These are phyloP conservation scores for Amiota communis DNA, from an alignment of 2,888 invertebrate species.

Conservation along the genomic window DNA sequence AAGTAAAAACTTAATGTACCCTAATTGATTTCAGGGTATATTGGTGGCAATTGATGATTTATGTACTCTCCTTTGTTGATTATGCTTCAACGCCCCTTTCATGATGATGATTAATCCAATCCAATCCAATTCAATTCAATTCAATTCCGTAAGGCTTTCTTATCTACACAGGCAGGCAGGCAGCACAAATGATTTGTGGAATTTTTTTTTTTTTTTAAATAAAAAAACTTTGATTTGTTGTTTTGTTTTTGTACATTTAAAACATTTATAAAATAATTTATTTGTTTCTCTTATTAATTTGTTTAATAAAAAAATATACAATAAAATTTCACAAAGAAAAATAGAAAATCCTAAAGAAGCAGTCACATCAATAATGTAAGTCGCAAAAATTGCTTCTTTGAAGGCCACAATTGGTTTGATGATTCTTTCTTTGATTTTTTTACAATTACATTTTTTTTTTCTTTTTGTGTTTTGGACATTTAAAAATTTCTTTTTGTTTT, in stretches of 20 bases:
- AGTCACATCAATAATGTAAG: conserved; percentile 50
- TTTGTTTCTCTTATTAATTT: conserved; percentile 62
- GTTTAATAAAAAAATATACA: conserved; percentile 63
- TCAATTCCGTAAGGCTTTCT: neutral
- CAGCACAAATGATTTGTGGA: neutral
- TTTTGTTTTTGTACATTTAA: conserved; percentile 54
- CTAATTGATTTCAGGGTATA: too few species aligned
- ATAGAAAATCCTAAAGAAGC: too few species aligned
- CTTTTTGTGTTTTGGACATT: neutral
- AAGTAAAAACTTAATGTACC: too few species aligned
- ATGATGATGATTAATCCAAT: neutral
- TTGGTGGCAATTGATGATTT: neutral
- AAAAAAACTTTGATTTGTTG: neutral
- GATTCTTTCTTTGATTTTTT: neutral
- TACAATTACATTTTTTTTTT: neutral
- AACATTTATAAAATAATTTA: conserved; percentile 65
- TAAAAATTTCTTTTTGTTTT: neutral
- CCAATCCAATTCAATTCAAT: neutral
- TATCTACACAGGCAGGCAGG: neutral
- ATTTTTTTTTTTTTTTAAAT: too few species aligned
- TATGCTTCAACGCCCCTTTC: neutral
- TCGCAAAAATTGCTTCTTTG: conserved; percentile 39
- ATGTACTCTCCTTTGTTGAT: neutral
- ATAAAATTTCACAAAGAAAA: conserved; percentile 42
- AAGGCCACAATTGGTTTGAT: conserved; percentile 11